Evolutionary conservation across 2,113 vertebrate species (phyloP).

Genomic region (Chaetura pelagica): DNA sequence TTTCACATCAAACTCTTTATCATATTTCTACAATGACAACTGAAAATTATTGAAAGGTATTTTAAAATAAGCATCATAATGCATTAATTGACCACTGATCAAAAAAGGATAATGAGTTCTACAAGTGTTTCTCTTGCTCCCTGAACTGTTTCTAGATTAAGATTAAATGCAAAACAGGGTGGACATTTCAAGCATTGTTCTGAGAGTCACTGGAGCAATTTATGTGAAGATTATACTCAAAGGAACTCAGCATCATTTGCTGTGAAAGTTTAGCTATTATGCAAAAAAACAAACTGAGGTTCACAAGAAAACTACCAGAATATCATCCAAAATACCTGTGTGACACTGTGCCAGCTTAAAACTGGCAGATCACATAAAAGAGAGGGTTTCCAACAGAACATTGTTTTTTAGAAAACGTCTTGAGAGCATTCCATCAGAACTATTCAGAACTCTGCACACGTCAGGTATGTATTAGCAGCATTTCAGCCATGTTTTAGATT

Average conservation of each 20-base stretch:
- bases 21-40: not conserved
- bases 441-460: not conserved
- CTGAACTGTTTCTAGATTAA: not conserved
- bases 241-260: not conserved
- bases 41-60: not conserved
- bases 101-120: accelerated
- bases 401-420: not conserved
- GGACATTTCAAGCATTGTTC: not conserved
- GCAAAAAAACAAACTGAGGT: not conserved
- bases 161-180: not conserved
- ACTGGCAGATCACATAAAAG: not conserved
- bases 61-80: not conserved
- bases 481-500: not conserved
- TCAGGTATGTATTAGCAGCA: not conserved
- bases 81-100: not conserved
- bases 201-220: not conserved
- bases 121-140: not conserved
- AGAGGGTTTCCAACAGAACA: not conserved
- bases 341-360: not conserved
- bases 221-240: not conserved
- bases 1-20: not conserved
- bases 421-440: not conserved
- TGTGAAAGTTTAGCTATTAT: not conserved
- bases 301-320: not conserved
- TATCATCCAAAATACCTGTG: not conserved